Conservation (phyloP, 2,797 vertebrate genomes). For the Taeniopygia guttata region DNA sequence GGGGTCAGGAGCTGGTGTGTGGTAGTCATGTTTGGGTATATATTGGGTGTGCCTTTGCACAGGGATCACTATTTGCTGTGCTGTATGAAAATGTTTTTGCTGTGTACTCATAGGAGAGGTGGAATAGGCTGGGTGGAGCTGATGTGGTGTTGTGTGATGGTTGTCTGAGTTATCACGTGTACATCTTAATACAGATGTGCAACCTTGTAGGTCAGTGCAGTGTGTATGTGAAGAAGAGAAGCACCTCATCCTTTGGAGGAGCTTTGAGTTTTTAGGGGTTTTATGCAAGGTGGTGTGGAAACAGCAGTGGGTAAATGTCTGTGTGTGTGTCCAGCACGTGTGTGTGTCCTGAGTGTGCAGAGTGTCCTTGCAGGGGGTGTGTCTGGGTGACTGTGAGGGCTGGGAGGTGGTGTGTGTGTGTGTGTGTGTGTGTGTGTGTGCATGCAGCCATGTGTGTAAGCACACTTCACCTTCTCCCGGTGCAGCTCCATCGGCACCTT, state of each 20-base stretch:
- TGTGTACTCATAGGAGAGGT: background rate
- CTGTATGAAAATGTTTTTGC: background rate
- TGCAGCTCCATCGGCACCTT: background rate
- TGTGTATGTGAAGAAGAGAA: background rate
- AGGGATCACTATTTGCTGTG: background rate
- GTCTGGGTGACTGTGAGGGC: background rate
- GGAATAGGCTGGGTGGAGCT: background rate
- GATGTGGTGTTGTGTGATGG: background rate
- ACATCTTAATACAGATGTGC: background rate
- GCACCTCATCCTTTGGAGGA: background rate
- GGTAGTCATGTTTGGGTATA: background rate
- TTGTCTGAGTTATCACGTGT: background rate
- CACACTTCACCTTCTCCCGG: background rate
- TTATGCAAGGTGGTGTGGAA: background rate
- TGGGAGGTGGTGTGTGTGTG: background rate
- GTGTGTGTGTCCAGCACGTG: background rate
- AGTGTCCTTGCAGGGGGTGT: background rate
- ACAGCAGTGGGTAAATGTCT: background rate
- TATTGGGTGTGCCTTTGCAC: background rate
- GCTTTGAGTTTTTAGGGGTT: background rate
- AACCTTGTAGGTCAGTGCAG: background rate
- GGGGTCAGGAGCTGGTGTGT: background rate
- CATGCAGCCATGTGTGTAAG: accelerated
- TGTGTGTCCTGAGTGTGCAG: background rate
- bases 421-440: background rate